Evolutionary conservation across 2,888 invertebrate species (phyloP), one percentile per base, ranked within the genome.

Genomic region (Acronicta alni): DNA sequence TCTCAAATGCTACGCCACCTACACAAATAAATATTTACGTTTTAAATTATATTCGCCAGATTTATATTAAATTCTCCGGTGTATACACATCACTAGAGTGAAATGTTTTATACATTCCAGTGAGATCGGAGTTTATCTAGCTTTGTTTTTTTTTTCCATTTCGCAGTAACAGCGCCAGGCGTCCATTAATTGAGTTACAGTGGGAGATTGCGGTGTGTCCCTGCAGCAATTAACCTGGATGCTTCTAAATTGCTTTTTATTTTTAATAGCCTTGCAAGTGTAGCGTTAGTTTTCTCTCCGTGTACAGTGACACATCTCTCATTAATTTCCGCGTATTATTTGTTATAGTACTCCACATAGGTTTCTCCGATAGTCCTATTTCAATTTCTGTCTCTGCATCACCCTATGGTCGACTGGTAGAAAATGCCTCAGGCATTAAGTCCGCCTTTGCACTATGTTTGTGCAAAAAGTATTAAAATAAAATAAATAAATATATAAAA

Each of bases 61-160:
- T 62, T 57, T 44, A 32, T 43, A 16, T 45, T 45, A n/a, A n/a
- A n/a, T n/a, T 26, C 26, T 54, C 54, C 62, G 41, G 35, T 45
- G 14, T 32, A 38, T 17, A 37, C 35, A 70, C 67, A 71, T 26
- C 60, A 58, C 67, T 71, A 67, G 26, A 15, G 30, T n/a, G 39
- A 57, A 45, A 30, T 30, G 30, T 30, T 45, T 14, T 42, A 54
- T 46, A 43, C 42, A 49, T 61, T 52, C 58, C 60, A 48, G 30
- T 45, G 45, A 51, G 39, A 66, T 54, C 14, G 57, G 38, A 55
- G 56, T 69, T 57, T 54, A 41, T 52, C 64, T 65, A 37, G 41
- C 38, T 61, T 57, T 62, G 49, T 64, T 74, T 74, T 74, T 74
- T 74, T 45, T 61, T 70, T 69, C 58, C 16, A 54, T 62, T 63